Evolutionary conservation across 2,113 vertebrate genomes (phyloP).

Genomic region (Xiphophorus couchianus): DNA sequence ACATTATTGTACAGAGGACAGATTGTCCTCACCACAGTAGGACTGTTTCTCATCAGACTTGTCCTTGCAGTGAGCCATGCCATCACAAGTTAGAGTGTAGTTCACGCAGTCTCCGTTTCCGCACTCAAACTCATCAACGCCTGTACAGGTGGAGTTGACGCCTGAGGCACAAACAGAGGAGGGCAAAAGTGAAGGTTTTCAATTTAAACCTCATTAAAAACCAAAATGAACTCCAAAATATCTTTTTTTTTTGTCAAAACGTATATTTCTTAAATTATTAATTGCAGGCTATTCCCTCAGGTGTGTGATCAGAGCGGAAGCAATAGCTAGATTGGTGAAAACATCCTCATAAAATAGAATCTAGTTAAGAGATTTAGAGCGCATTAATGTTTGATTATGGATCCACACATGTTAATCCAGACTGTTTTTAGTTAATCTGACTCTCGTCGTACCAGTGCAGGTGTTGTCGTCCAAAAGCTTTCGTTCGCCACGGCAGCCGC

Average conservation of each 20-base stretch:
- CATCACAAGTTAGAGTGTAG: constrained; percentile 92
- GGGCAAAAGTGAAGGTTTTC: not conserved
- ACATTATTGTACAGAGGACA: not conserved
- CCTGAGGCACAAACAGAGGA: constrained; percentile 73
- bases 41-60: constrained; percentile 97
- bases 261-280: not conserved
- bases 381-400: too few species aligned
- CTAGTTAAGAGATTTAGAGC: not conserved
- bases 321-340: not conserved
- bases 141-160: constrained; percentile 89
- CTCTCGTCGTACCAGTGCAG: constrained; percentile 84
- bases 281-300: not conserved
- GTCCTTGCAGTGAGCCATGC: constrained; percentile 94
- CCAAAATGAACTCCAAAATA: too few species aligned
- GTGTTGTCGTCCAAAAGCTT: constrained; percentile 92
- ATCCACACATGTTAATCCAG: not conserved
- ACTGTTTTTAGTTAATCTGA: not conserved
- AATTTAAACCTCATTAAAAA: not conserved
- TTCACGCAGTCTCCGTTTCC: constrained; percentile 94
- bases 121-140: constrained; percentile 92
- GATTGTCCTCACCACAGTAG: constrained; percentile 87
- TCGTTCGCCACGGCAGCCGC: constrained; percentile 91
- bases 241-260: too few species aligned
- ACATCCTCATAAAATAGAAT: not conserved
- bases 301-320: not conserved